Base-by-base conservation (phyloP, 2,797 vertebrate genomes). In the Tapirus indicus region DNA sequence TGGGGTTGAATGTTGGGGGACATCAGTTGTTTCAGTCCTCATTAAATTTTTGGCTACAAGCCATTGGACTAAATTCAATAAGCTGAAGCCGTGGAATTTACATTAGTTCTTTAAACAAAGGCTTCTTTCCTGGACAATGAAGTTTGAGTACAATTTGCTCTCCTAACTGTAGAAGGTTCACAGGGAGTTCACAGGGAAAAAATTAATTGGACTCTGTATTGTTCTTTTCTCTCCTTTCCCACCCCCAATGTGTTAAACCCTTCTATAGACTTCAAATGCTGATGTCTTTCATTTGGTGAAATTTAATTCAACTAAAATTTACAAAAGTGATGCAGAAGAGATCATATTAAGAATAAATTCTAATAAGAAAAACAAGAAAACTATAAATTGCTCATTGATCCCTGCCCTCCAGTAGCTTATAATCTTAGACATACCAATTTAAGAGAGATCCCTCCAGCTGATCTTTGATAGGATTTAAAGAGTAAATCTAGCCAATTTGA, bases 51-150 rank as follows among this genome's bases (percentile, higher is more conserved):
- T 98, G 97, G 95, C 93, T 95, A 84, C 20, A 72, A 96, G 97
- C 97, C 94, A 97, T 12, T 66, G 79, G 79, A 66, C 77, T 80
- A 96, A 97, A 86, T 94, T 93, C 97, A 98, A 89, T 97, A 96
- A 96, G 69, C 80, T 66, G 60, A 94, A 58, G 75, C 80, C 84
- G 88, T 96, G 29, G 62, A 96, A 98, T 97, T 95, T 96, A n/a
- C 84, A 96, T 97, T 98, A 94, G 88, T 92, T 97, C 92, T 96
- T 97, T 98, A 95, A 97, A 97, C 95, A 98, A 98, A 98, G 82
- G 60, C 85, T 95, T 95, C 68, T 88, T 91, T 97, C 69, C 88
- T 87, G 85, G 86, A 97, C 95, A 97, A 96, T 97, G 93, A 95
- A 82, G 66, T 94, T 96, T 82, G 68, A 97, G 94, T 88, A 92